Evolutionary conservation across 2,888 invertebrate species (phyloP), one percentile per base, ranked within the genome.

Genomic region (Drosophila mayaguana): DNA sequence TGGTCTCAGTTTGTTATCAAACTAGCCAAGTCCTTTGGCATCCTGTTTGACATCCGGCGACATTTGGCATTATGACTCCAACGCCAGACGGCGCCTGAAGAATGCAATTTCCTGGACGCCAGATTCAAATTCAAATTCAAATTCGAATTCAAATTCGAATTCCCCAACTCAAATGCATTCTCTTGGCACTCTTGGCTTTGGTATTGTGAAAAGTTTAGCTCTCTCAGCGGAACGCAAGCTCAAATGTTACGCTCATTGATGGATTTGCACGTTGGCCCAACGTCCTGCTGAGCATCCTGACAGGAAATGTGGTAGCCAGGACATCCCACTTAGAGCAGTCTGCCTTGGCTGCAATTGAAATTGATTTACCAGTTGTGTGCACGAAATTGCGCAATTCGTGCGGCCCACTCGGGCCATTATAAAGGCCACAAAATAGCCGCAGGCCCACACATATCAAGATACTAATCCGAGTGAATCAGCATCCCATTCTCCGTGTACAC

Each of bases 381-480:
- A 78, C 82, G 75, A 73, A 89, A 87, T 81, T 86, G 82, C 76
- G 78, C 83, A 88, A 82, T 90, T 88, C 82, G 75, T 85, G 83
- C 75, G 86, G 64, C 66, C 62, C 65, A 54, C 28, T 56, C 50
- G 59, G 48, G 57, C 63, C 28, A 22, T 67, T 63, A 38, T 42
- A 22, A 38, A 57, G 61, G 63, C 75, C 84, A 81, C 78, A 65
- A 63, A 57, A 51, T 65, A 46, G 51, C 50, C 43, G 40, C 42
- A 43, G 20, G 56, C n/a, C 48, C 22, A 4, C 64, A 66, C 54
- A 73, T 55, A 57, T 48, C 71, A 53, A 54, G 69, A 65, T 74
- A 74, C 85, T 77, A 82, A 63, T 83, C 86, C 36, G 76, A 65
- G 54, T 48, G 76, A 72, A 79, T 64, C 66, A 67, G 87, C 66